phyloP scores from a whole-genome alignment of 2,888 invertebrate genomes.

The Hyles lineata region DNA sequence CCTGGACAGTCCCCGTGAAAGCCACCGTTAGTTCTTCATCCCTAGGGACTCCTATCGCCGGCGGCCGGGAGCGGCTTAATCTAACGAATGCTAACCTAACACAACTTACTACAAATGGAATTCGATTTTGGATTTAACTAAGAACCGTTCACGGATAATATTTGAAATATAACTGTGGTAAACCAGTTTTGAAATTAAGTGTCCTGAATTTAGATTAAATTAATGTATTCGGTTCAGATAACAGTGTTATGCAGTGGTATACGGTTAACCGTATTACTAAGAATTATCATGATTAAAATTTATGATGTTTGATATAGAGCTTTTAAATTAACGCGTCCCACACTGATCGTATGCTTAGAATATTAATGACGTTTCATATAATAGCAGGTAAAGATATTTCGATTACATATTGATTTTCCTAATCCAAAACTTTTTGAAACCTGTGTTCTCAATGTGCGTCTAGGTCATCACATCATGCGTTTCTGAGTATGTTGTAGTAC shows the following conservation, averaged over 20 bases:
- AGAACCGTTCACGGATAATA: slow-evolving; percentile 55
- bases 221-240: not conserved
- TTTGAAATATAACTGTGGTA: slow-evolving; percentile 31
- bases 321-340: too few species aligned
- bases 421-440: too few species aligned
- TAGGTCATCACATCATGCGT: too few species aligned
- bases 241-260: not conserved
- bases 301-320: too few species aligned
- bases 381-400: too few species aligned
- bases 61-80: slow-evolving; percentile 73
- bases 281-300: too few species aligned
- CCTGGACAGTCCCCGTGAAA: slow-evolving; percentile 44
- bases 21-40: slow-evolving; percentile 62
- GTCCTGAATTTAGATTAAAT: not conserved
- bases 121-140: slow-evolving; percentile 79
- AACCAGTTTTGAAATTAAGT: slow-evolving; percentile 35
- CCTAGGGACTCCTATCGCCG: slow-evolving; percentile 75
- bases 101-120: slow-evolving; percentile 79
- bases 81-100: slow-evolving; percentile 75
- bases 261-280: too few species aligned
- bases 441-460: too few species aligned
- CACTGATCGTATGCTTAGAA: too few species aligned
- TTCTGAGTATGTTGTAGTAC: too few species aligned
- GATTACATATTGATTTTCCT: too few species aligned
- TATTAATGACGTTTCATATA: too few species aligned